These are phyloP conservation scores for Eupithecia vulgata DNA, from an alignment of 2,888 invertebrate species.

Conservation along the genomic window DNA sequence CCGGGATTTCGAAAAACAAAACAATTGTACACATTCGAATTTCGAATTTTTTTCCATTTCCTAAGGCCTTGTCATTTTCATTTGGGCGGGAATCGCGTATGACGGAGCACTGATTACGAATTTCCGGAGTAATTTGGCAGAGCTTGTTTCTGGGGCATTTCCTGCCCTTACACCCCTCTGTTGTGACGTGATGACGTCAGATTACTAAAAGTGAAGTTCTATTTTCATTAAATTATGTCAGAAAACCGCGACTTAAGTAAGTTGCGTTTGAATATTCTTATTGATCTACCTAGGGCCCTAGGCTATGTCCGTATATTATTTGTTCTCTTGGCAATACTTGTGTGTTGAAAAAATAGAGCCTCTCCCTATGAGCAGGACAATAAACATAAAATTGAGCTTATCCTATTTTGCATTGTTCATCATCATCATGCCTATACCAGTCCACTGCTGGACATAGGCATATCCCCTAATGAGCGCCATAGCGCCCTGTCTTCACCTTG, in stretches of 20 bases:
- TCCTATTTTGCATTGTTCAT: too few relatives aligned
- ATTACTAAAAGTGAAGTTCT: not conserved
- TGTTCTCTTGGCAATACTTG: not conserved
- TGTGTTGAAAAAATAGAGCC: too few relatives aligned
- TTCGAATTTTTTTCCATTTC: conserved; percentile 28
- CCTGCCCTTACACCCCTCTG: conserved; percentile 27
- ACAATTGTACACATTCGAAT: not conserved
- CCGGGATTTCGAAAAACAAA: not conserved
- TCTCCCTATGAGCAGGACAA: too few relatives aligned
- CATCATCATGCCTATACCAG: too few relatives aligned
- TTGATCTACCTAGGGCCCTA: too few relatives aligned
- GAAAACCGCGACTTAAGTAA: too few relatives aligned
- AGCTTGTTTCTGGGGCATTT: conserved; percentile 38
- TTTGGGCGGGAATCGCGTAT: conserved; percentile 25
- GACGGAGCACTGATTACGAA: conserved; percentile 41
- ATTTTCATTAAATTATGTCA: too few relatives aligned
- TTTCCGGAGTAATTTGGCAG: conserved; percentile 39
- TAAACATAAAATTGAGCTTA: not conserved
- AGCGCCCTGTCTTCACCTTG: too few relatives aligned
- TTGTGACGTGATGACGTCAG: not conserved
- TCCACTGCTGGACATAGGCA: too few relatives aligned
- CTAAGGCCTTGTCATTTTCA: conserved; percentile 22
- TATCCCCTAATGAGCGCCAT: too few relatives aligned
- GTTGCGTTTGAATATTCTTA: too few relatives aligned
- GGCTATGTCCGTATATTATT: not conserved